A percentile compares a stretch with the other conserved stretches of the same genome.
Evolutionary conservation across 92 coral and sea anemone genomes (phyloP).

Genomic region (Micromussa lordhowensis): DNA sequence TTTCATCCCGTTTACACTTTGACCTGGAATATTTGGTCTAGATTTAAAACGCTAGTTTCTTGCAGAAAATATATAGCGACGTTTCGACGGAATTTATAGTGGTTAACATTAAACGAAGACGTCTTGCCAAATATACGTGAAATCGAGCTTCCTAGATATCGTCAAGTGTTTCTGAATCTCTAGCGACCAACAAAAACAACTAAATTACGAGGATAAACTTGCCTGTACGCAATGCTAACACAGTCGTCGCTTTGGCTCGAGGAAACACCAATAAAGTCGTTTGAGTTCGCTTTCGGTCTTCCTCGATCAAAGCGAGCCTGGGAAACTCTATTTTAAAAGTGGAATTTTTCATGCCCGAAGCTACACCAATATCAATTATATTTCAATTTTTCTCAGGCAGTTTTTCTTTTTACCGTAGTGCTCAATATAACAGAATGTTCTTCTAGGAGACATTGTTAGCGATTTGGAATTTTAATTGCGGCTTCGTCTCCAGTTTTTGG

Average conservation of each 20-base stretch:
- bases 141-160: background rate
- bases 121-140: background rate
- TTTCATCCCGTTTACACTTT: too few relatives aligned
- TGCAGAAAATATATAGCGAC: background rate
- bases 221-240: background rate
- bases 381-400: background rate
- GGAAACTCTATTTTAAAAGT: constrained; percentile 1
- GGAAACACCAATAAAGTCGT: background rate
- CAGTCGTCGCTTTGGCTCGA: background rate
- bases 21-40: background rate
- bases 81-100: background rate
- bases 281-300: background rate
- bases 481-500: background rate
- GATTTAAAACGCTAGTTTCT: background rate
- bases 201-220: background rate
- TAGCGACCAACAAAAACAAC: background rate
- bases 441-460: constrained; percentile 19
- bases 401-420: background rate
- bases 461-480: constrained; percentile 27
- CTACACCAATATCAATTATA: background rate
- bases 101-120: background rate
- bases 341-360: constrained; percentile 2
- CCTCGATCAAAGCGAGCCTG: background rate
- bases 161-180: background rate
- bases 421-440: background rate